A percentile compares a stretch with the other conserved stretches of the same genome.
phyloP scores from a whole-genome alignment of 2,888 invertebrate species.

The Anoncus sp. region DNA sequence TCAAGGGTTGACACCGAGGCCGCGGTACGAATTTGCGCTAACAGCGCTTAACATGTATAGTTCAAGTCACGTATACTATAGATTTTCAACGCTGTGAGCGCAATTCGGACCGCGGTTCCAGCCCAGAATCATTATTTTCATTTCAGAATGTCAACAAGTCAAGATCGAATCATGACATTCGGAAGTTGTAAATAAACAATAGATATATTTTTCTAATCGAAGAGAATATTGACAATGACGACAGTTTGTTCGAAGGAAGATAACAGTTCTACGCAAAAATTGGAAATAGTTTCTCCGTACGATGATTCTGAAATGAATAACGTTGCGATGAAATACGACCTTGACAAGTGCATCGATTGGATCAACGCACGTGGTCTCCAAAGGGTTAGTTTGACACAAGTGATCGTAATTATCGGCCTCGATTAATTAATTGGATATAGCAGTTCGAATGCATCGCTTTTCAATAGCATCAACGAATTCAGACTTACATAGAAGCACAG shows the following conservation, averaged over 20 bases:
- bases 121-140: no score
- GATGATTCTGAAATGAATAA: conserved; percentile 3
- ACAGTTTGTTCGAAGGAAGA: conserved; percentile 23
- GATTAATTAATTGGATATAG: not conserved
- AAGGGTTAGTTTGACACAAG: conserved; percentile 85
- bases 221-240: conserved; percentile 44
- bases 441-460: not conserved
- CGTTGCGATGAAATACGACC: conserved; percentile 84
- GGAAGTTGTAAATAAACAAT: no score
- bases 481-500: no score
- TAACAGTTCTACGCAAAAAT: not conserved
- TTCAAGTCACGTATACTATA: no score
- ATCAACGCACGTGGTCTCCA: conserved; percentile 87
- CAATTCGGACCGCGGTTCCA: no score
- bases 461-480: not conserved
- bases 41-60: no score
- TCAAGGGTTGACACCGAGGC: no score
- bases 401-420: conserved; percentile 16
- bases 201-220: no score
- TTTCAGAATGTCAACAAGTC: no score
- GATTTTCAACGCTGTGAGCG: no score
- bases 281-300: not conserved
- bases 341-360: conserved; percentile 88
- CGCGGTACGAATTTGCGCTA: no score
- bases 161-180: no score